A percentile compares a stretch with the other conserved stretches of the same genome.
Conservation (phyloP, 2,888 invertebrate genomes). For the Cosmopolites sordidus region DNA sequence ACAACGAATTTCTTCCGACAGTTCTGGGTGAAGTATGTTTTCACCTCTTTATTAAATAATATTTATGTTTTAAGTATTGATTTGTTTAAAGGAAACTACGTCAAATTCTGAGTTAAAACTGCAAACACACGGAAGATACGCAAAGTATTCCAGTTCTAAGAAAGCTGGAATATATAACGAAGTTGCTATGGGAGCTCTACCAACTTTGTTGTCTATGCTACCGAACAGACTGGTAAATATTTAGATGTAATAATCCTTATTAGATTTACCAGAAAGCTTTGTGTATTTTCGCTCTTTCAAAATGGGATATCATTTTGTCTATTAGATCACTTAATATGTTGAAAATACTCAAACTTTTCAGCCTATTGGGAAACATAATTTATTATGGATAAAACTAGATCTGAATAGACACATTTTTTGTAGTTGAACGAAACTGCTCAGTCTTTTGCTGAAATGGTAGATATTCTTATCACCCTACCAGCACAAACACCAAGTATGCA, state of each 20-base stretch:
- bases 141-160: constrained; percentile 76
- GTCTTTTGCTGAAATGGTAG: constrained; percentile 51
- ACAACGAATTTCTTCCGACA: constrained; percentile 76
- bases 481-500: constrained; percentile 61
- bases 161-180: constrained; percentile 75
- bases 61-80: neutral
- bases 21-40: constrained; percentile 65
- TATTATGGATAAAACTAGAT: too few species aligned
- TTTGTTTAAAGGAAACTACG: constrained; percentile 54
- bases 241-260: too few species aligned
- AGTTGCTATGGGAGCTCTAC: constrained; percentile 69
- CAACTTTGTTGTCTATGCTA: constrained; percentile 72
- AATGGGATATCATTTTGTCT: too few species aligned
- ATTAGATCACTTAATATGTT: too few species aligned
- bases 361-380: too few species aligned
- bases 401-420: constrained; percentile 9
- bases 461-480: constrained; percentile 60
- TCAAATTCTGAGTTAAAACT: constrained; percentile 60
- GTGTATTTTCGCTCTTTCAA: too few species aligned
- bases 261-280: too few species aligned
- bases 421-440: constrained; percentile 57
- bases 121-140: constrained; percentile 66
- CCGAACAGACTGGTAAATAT: constrained; percentile 61
- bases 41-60: neutral
- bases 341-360: too few species aligned